Evolutionary conservation across 2,797 vertebrate species (phyloP).

Genomic region (Artibeus lituratus): DNA sequence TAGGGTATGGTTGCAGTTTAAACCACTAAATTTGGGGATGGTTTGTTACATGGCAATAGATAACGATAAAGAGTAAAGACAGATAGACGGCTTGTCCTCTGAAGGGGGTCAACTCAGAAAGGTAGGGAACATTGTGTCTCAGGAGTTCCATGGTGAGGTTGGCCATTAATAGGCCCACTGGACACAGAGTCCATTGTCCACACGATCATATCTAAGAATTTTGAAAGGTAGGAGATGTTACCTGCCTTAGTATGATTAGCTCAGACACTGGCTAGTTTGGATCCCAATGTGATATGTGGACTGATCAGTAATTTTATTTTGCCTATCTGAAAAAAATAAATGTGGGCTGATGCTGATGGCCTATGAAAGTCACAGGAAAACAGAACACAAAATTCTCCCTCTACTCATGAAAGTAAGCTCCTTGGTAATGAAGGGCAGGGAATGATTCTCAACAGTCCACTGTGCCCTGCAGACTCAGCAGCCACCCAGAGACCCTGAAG

Average conservation of each 20-base stretch:
- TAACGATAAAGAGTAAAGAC: not conserved
- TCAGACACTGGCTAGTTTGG: not conserved
- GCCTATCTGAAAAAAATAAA: not conserved
- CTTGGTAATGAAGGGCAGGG: not conserved
- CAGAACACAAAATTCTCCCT: not conserved
- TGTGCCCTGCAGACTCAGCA: not conserved
- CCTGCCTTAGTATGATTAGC: too few relatives aligned
- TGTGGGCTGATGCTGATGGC: not conserved
- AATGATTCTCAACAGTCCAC: rapidly evolving
- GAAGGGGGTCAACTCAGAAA: not conserved
- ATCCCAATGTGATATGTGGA: not conserved
- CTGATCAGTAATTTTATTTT: not conserved
- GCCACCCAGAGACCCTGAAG: constrained; percentile 47
- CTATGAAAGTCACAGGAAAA: not conserved
- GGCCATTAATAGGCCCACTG: not conserved
- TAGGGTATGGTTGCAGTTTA: not conserved
- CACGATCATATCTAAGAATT: not conserved
- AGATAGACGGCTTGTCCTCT: not conserved
- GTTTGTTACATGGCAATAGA: not conserved
- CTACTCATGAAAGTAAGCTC: not conserved
- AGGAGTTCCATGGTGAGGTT: not conserved
- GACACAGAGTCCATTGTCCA: not conserved
- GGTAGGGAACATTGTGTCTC: not conserved
- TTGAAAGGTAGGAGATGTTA: not conserved
- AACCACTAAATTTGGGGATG: not conserved